Evolutionary conservation across 64 coral and sea anemone genomes (phyloP).

Genomic region (Montipora cactus): DNA sequence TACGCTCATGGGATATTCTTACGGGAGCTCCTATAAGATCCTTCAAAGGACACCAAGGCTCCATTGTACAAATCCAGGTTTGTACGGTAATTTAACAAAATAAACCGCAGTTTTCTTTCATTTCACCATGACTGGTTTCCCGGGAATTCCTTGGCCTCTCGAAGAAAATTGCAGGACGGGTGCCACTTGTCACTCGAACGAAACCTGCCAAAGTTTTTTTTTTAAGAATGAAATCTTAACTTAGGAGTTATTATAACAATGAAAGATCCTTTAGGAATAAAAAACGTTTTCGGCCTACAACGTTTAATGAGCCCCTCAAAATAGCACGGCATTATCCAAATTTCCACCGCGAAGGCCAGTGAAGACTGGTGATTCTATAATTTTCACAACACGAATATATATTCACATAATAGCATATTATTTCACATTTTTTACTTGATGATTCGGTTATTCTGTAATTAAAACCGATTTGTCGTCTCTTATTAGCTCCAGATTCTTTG

Average conservation of each 20-base stretch:
- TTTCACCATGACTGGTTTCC: conserved; percentile 5
- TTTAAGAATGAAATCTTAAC: conserved; percentile 1
- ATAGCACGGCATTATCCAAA: background rate
- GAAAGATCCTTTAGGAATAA: conserved; percentile 13
- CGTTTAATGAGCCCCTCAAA: background rate
- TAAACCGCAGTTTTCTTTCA: background rate
- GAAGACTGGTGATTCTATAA: background rate
- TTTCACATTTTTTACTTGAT: too few species aligned
- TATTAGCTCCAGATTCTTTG: background rate
- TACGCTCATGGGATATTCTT: conserved; percentile 92
- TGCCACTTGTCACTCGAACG: conserved; percentile 9
- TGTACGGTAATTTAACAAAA: background rate
- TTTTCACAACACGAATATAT: background rate
- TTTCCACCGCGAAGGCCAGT: background rate
- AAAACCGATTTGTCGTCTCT: background rate
- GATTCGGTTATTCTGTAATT: too few species aligned
- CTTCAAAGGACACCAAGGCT: conserved; percentile 82
- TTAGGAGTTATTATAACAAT: conserved; percentile 5
- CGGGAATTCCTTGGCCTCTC: background rate
- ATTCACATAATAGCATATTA: too few species aligned
- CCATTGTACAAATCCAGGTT: conserved; percentile 91
- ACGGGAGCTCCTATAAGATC: conserved; percentile 73
- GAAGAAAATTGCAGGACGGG: conserved; percentile 9
- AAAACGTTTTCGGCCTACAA: conserved; percentile 32
- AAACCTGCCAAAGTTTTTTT: background rate